Conservation (phyloP, 2,888 invertebrate genomes). For the Apamea crenata region DNA sequence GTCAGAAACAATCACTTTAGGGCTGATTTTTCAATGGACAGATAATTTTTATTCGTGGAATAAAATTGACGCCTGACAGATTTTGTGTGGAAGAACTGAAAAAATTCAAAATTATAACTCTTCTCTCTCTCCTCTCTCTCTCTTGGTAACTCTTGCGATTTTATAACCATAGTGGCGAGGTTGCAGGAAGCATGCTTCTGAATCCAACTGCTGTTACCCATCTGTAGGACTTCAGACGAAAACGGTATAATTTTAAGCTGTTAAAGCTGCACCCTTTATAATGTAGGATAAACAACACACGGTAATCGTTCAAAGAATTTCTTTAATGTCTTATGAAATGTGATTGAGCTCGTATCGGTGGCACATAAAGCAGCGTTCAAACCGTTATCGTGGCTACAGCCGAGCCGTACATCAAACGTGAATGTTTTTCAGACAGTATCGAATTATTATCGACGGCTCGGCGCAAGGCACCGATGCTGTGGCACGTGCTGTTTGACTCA, state of each 20-base stretch:
- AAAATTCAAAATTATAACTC: too few species aligned
- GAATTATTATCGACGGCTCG: constrained; percentile 71
- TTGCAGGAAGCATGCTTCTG: not conserved
- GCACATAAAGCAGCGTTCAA: constrained; percentile 66
- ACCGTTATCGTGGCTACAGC: constrained; percentile 62
- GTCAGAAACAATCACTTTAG: not conserved
- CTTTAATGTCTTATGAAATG: constrained; percentile 63
- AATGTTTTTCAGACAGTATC: constrained; percentile 72
- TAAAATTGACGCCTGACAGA: too few species aligned
- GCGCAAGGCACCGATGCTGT: constrained; percentile 68
- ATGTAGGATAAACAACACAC: constrained; percentile 19
- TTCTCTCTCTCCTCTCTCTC: too few species aligned
- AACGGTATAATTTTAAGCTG: not conserved
- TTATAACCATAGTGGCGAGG: not conserved
- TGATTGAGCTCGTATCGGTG: constrained; percentile 60
- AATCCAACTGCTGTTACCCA: not conserved
- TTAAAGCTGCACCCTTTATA: constrained; percentile 27
- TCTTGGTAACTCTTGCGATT: not conserved
- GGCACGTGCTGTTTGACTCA: constrained; percentile 88
- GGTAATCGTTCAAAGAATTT: constrained; percentile 55
- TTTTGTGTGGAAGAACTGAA: too few species aligned
- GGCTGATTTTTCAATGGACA: too few species aligned
- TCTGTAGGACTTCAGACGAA: not conserved
- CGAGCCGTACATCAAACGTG: constrained; percentile 66
- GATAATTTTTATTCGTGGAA: too few species aligned